Evolutionary conservation across 2,888 invertebrate species (phyloP).

Genomic region (Choreutis nemorana): DNA sequence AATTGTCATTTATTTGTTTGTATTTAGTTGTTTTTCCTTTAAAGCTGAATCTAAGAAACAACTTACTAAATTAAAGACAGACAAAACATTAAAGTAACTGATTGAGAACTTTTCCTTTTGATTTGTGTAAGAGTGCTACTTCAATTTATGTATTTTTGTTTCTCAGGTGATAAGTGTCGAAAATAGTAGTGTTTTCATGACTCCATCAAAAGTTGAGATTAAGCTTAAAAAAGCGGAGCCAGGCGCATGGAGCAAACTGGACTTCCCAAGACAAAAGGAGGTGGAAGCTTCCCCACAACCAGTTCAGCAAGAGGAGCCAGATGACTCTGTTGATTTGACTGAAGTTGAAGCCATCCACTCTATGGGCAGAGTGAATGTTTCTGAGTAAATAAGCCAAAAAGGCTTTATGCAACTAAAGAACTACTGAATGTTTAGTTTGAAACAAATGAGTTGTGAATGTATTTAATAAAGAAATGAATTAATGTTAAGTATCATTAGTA

Average conservation of each 20-base stretch:
- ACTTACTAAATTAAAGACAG: neutral
- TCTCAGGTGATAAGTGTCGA: constrained; percentile 79
- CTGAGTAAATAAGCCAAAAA: constrained; percentile 25
- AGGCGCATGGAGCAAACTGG: constrained; percentile 82
- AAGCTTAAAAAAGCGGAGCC: constrained; percentile 87
- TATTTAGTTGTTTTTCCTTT: neutral
- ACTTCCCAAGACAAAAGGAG: constrained; percentile 60
- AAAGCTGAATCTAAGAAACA: neutral
- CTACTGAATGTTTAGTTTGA: too few species aligned
- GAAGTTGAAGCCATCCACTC: constrained; percentile 67
- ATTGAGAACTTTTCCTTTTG: too few species aligned
- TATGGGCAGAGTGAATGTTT: constrained; percentile 49
- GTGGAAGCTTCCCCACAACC: constrained; percentile 21
- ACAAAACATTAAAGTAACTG: too few species aligned
- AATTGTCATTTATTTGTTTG: neutral
- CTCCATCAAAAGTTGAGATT: constrained; percentile 91
- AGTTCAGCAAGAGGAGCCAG: constrained; percentile 22
- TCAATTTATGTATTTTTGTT: constrained; percentile 6
- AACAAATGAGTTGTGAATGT: too few species aligned
- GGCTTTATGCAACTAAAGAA: too few species aligned
- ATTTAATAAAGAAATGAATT: too few species aligned
- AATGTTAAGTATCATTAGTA: too few species aligned
- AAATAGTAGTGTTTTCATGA: constrained; percentile 78
- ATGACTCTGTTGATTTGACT: constrained; percentile 77
- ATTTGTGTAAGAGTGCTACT: too few species aligned